Base-by-base conservation (phyloP, 1,140 invertebrate species). In the Tenebrio molitor region DNA sequence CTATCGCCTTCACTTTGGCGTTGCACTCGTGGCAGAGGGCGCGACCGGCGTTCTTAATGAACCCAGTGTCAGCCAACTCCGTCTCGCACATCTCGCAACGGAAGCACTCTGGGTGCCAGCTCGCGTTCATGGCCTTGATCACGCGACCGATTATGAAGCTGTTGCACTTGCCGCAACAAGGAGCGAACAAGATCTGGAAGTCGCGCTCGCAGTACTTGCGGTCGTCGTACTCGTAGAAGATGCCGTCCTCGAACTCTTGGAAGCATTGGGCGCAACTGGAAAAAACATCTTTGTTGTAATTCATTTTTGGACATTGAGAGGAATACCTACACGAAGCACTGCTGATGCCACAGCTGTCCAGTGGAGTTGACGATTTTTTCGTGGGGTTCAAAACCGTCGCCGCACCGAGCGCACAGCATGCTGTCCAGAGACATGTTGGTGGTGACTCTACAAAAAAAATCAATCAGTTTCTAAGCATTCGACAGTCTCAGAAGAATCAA, bases 121-220 rank as follows among this genome's bases (percentile, higher is more conserved):
- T 98, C 1, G 94, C 91, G 80, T 98, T 98, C 96, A 99, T 98
- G 0, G 98, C 98, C 83, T 99, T 99, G 75, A 99, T 99, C 0
- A 99, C 98, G 68, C 98, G 89, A 0, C 97, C 97, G 84, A 98
- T 96, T 14, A 99, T 95, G 83, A 98, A 98, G 83, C 98, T 94
- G 41, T 94, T 93, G 83, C 98, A 99, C 86, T 96, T 96, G 77
- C 92, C 95, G 86, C 98, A 99, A 81, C 97, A 99, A 1, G 98
- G 98, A 1, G 97, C 97, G 86, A 98, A 99, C 0, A 99, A 86
- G 6, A 99, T 96, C 85, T 99, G 97, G 81, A 99, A 99, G 84
- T 99, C 98, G 85, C 97, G 95, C 86, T 99, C 97, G 81, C 98
- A 99, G 83, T 99, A 99, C 84, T 99, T 99, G 29, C 98, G 87